These are phyloP conservation scores for Pterocles gutturalis DNA, from an alignment of 2,113 vertebrate species.

Conservation along the genomic window DNA sequence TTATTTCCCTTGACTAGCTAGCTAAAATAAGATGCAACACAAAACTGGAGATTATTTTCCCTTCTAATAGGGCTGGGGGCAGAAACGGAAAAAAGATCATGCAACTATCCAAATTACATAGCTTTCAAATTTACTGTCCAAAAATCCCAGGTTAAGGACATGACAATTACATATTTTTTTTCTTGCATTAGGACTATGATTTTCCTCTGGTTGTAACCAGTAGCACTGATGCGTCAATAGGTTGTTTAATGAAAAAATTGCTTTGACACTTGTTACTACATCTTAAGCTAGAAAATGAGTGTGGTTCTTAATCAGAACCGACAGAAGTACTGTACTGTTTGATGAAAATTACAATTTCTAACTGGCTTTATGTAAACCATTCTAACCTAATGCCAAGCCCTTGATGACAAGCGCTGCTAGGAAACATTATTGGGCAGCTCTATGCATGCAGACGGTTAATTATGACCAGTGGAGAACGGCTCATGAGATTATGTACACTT, in stretches of 20 bases:
- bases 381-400: constrained; percentile 10
- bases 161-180: background rate
- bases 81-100: background rate
- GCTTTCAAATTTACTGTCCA: background rate
- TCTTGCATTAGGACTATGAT: background rate
- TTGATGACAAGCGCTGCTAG: constrained; percentile 53
- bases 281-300: constrained; percentile 55
- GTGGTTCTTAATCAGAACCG: constrained; percentile 61
- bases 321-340: constrained; percentile 34
- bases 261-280: constrained; percentile 48
- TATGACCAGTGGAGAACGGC: constrained; percentile 45
- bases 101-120: background rate
- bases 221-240: constrained; percentile 20
- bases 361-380: constrained; percentile 43
- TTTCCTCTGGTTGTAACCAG: background rate
- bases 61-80: background rate
- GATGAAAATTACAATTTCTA: constrained; percentile 62
- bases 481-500: constrained; percentile 64
- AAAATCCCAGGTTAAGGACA: background rate
- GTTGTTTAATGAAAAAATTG: constrained; percentile 50
- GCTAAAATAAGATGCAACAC: constrained; percentile 6
- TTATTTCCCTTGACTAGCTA: background rate
- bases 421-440: constrained; percentile 27
- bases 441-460: constrained; percentile 57
- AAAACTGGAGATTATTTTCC: background rate